phyloP scores from a whole-genome alignment of 2,113 vertebrate species.

The Megaceryle maxima region DNA sequence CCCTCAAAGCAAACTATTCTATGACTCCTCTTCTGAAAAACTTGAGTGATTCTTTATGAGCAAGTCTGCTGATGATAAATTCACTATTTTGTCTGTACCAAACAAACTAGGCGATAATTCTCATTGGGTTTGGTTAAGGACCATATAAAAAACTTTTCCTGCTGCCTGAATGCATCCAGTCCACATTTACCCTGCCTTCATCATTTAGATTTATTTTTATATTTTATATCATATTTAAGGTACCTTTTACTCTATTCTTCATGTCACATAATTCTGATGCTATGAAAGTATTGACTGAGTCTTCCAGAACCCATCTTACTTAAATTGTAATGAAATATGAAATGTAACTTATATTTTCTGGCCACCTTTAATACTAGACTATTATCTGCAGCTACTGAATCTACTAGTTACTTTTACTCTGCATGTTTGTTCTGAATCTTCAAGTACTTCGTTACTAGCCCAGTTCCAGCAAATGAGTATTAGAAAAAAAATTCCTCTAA shows the following conservation, averaged over 20 bases:
- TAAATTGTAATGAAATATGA: background rate
- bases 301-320: background rate
- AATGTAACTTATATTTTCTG: background rate
- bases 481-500: background rate
- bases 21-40: background rate
- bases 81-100: background rate
- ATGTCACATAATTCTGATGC: background rate
- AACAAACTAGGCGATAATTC: background rate
- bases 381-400: background rate
- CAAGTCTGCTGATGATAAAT: background rate
- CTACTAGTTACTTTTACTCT: background rate
- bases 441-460: background rate
- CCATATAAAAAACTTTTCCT: background rate
- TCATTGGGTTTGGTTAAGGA: background rate
- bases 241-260: background rate
- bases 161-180: background rate
- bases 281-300: background rate
- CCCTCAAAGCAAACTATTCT: too few species aligned
- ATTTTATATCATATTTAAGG: background rate
- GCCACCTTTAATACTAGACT: background rate
- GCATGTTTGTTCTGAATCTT: background rate
- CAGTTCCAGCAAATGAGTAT: background rate
- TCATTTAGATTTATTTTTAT: background rate
- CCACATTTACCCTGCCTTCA: background rate
- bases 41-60: background rate